phyloP scores from a whole-genome alignment of 2,113 vertebrate species.

The Ciconia maguari region DNA sequence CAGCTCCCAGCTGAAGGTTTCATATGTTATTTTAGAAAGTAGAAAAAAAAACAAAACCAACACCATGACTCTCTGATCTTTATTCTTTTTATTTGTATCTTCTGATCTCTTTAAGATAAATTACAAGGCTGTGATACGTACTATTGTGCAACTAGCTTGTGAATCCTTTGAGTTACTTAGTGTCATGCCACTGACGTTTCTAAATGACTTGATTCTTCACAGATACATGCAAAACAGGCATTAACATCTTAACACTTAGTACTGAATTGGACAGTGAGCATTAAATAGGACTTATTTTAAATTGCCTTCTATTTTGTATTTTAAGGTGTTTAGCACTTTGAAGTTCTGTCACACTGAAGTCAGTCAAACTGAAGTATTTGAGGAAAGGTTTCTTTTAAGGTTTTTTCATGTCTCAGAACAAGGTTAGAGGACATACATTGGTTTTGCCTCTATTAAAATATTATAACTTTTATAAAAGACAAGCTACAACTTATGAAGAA shows the following conservation, averaged over 20 bases:
- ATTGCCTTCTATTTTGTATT: background rate
- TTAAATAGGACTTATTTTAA: background rate
- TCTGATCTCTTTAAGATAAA: background rate
- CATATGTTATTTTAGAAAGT: background rate
- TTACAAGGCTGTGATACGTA: background rate
- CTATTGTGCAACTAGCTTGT: background rate
- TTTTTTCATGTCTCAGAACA: background rate
- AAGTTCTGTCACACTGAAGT: background rate
- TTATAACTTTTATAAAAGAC: background rate
- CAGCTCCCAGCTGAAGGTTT: background rate
- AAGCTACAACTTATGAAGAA: background rate
- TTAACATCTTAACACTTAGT: background rate
- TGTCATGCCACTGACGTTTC: background rate
- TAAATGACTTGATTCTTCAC: background rate
- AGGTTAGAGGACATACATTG: background rate
- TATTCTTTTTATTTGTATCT: background rate
- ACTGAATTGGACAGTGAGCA: background rate
- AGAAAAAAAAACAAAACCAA: background rate
- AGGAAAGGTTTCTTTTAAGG: background rate
- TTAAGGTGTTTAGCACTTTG: background rate
- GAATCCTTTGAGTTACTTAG: background rate
- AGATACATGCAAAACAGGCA: background rate
- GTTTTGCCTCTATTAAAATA: background rate
- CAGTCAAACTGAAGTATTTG: background rate
- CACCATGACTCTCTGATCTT: background rate